Conservation (phyloP, 2,797 vertebrate genomes). For the Xiphophorus birchmanni region DNA sequence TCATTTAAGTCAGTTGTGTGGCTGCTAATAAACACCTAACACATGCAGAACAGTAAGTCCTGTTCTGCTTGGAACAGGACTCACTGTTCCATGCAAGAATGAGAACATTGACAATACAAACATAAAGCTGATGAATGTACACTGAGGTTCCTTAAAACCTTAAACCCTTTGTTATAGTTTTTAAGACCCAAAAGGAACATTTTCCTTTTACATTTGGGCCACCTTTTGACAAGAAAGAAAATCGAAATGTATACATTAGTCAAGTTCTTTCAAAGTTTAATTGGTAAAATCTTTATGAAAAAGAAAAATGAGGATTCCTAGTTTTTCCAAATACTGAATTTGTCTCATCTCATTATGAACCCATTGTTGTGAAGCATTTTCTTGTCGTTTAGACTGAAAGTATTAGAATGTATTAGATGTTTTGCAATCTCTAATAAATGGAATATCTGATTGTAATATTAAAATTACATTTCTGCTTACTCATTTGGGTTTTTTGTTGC, state of each 20-base stretch:
- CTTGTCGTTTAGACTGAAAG: neutral
- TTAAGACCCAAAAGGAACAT: neutral
- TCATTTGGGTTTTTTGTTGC: neutral
- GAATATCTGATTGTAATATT: neutral
- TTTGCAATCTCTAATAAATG: neutral
- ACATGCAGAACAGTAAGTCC: neutral
- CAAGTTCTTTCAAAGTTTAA: neutral
- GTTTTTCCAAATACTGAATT: neutral
- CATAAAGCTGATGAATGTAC: neutral
- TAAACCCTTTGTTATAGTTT: neutral
- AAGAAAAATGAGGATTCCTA: neutral
- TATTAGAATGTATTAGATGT: neutral
- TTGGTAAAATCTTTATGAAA: neutral
- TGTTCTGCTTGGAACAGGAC: too few species aligned
- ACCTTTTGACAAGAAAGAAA: neutral
- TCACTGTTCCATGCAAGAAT: neutral
- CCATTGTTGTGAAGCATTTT: neutral
- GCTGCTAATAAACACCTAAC: neutral
- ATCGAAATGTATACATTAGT: neutral
- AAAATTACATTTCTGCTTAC: neutral
- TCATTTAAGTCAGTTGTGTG: neutral
- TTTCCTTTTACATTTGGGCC: neutral
- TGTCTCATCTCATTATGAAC: neutral
- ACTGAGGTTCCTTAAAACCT: neutral
- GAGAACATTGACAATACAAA: neutral